Percentiles rank a stretch among this genome's conserved stretches.
Evolutionary conservation across 23 tunicate genomes (phyloP).

Genomic region (Halocynthia roretzi): DNA sequence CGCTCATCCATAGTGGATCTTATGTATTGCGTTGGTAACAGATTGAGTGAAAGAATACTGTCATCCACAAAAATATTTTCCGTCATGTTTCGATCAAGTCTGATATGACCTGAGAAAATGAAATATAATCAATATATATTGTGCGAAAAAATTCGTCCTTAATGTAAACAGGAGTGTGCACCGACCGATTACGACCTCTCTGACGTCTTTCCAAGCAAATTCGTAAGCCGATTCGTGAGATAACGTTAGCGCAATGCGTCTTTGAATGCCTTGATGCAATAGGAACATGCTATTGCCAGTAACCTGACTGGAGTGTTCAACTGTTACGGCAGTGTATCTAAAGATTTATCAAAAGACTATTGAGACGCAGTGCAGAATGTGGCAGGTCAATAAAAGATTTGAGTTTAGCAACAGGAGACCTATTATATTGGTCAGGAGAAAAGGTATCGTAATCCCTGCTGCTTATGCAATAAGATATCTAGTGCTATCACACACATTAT

Average conservation of each 20-base stretch:
- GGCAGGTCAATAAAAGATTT: background rate
- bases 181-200: conserved; percentile 77
- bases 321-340: conserved; percentile 73
- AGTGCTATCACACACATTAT: too few species aligned
- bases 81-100: conserved; percentile 37
- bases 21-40: conserved; percentile 71
- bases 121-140: background rate
- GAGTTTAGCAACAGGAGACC: background rate
- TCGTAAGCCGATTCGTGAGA: conserved; percentile 78
- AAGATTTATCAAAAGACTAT: background rate
- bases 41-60: conserved; percentile 50
- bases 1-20: conserved; percentile 66
- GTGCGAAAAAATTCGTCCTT: background rate
- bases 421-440: too few species aligned
- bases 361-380: background rate
- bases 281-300: conserved; percentile 55
- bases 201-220: conserved; percentile 81
- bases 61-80: conserved; percentile 35
- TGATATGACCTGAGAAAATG: conserved; percentile 42
- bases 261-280: conserved; percentile 87
- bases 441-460: too few species aligned
- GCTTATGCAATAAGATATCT: too few species aligned
- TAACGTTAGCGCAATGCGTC: conserved; percentile 69
- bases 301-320: conserved; percentile 59
- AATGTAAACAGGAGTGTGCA: background rate